Conservation (phyloP, 35 echinoderm and acorn worm species). For the Heliocidaris erythrogramma region DNA sequence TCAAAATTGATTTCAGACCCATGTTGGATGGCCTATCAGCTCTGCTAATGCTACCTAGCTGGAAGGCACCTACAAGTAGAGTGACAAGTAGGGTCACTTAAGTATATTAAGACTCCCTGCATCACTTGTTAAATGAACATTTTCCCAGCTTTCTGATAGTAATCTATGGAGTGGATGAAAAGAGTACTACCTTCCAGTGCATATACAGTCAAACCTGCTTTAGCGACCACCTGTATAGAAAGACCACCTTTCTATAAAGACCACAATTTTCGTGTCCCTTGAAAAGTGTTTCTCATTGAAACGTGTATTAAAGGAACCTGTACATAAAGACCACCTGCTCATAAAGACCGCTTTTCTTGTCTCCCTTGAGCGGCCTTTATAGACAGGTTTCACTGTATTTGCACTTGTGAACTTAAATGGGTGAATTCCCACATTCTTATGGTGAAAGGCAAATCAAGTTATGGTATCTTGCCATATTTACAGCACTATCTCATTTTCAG, state of each 20-base stretch:
- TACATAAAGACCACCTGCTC: too few relatives aligned
- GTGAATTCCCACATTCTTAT: not conserved
- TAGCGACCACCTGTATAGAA: too few relatives aligned
- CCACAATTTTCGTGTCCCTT: too few relatives aligned
- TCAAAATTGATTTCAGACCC: slow-evolving; percentile 31
- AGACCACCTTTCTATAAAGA: too few relatives aligned
- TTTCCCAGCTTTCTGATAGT: not conserved
- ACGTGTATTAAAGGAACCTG: too few relatives aligned
- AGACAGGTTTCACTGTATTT: too few relatives aligned
- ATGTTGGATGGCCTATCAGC: slow-evolving; percentile 68
- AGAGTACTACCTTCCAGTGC: not conserved
- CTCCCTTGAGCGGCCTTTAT: too few relatives aligned
- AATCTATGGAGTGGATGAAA: not conserved
- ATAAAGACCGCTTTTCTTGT: too few relatives aligned
- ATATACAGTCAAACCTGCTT: too few relatives aligned
- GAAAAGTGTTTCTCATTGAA: too few relatives aligned
- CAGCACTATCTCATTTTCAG: not conserved
- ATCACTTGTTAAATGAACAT: not conserved
- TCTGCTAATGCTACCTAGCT: slow-evolving; percentile 22
- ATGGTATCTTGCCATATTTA: not conserved
- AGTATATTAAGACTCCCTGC: not conserved
- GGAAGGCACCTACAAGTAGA: not conserved
- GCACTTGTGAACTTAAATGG: too few relatives aligned
- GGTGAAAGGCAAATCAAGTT: not conserved
- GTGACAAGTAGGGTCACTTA: slow-evolving; percentile 1